phyloP scores from a whole-genome alignment of 2,888 invertebrate genomes.

The Aethes cnicana region DNA sequence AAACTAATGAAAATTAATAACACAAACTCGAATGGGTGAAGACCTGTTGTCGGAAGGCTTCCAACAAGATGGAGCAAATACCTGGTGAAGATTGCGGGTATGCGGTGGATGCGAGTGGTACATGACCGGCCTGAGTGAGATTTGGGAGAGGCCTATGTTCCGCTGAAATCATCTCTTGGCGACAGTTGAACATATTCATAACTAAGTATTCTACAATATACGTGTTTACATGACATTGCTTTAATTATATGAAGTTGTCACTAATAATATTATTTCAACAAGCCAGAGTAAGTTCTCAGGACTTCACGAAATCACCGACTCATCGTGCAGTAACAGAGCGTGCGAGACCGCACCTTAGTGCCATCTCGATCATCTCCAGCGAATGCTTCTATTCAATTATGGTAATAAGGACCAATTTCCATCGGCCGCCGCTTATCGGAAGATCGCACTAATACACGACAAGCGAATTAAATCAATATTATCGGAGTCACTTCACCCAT shows the following conservation, averaged over 20 bases:
- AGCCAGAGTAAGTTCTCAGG: constrained; percentile 14
- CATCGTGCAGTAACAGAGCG: constrained; percentile 18
- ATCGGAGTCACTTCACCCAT: constrained; percentile 45
- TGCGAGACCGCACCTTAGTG: constrained; percentile 33
- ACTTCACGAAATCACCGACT: constrained; percentile 2
- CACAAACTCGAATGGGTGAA: too few species aligned
- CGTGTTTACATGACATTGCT: too few species aligned
- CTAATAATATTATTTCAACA: constrained; percentile 28
- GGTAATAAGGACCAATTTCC: constrained; percentile 47
- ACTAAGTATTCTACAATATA: too few species aligned
- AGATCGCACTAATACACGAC: constrained; percentile 43
- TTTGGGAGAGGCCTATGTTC: too few species aligned
- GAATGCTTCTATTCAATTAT: constrained; percentile 47
- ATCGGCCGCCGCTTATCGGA: constrained; percentile 41
- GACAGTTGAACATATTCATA: too few species aligned
- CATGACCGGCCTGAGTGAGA: too few species aligned
- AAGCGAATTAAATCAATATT: constrained; percentile 48
- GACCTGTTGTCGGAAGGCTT: too few species aligned
- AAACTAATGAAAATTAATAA: too few species aligned
- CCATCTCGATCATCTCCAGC: constrained; percentile 36
- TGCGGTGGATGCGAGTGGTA: too few species aligned
- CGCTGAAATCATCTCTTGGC: too few species aligned
- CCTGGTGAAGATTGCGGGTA: too few species aligned
- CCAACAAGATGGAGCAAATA: too few species aligned
- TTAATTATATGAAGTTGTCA: not conserved